A percentile compares a stretch with the other conserved stretches of the same genome.
Conservation (phyloP, 2,113 vertebrate species). For the Rana temporaria region DNA sequence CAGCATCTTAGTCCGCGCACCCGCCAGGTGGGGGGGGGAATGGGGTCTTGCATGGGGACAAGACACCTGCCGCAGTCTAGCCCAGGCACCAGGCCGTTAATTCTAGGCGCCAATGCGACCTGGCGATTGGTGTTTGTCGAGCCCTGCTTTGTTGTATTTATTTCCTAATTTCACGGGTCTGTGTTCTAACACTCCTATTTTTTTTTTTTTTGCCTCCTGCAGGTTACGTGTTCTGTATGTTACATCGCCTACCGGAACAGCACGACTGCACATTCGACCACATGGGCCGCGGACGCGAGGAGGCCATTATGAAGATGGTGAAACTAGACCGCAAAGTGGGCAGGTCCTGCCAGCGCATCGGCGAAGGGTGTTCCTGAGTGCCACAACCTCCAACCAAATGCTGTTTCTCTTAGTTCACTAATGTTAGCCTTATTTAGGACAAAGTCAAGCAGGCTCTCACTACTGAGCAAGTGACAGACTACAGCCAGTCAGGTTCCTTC, state of each 20-base stretch:
- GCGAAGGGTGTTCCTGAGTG: constrained; percentile 96
- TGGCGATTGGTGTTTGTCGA: no score
- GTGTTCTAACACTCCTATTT: not conserved
- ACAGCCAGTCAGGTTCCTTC: constrained; percentile 82
- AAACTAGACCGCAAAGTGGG: constrained; percentile 99
- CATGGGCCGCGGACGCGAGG: constrained; percentile 94
- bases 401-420: constrained; percentile 84
- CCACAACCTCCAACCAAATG: constrained; percentile 75
- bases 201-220: not conserved
- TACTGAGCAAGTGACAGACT: constrained; percentile 85
- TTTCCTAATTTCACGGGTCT: no score
- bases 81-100: no score
- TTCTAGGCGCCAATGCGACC: no score
- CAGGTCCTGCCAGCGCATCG: constrained; percentile 98
- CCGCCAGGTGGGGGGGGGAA: no score
- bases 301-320: constrained; percentile 98
- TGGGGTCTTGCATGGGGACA: no score
- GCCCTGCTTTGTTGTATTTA: no score
- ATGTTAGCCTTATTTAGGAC: constrained; percentile 90
- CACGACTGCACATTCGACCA: constrained; percentile 97
- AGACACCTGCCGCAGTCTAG: no score
- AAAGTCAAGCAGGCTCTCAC: constrained; percentile 86
- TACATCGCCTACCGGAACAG: constrained; percentile 96
- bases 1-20: no score
- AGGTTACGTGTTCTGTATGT: constrained; percentile 98